A percentile compares a stretch with the other conserved stretches of the same genome.
These are phyloP conservation scores for Lasioglossum morio DNA, from an alignment of 2,888 invertebrate genomes.

Conservation along the genomic window DNA sequence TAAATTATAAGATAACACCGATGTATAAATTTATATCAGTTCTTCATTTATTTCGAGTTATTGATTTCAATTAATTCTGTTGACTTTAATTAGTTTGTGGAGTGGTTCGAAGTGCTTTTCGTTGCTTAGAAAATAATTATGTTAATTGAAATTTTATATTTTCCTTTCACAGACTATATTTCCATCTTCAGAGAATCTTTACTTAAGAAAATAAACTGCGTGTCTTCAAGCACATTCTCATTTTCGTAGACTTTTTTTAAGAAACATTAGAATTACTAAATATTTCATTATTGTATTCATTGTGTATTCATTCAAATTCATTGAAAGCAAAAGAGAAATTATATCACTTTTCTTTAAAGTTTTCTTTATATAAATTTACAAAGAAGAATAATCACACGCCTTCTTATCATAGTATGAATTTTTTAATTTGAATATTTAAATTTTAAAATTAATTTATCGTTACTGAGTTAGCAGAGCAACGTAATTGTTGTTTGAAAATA, in stretches of 20 bases:
- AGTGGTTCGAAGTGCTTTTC: not conserved
- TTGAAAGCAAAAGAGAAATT: not conserved
- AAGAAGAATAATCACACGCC: not conserved
- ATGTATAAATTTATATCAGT: not conserved
- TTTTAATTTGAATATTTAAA: not conserved
- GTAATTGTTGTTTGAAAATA: not conserved
- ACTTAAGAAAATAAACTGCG: not conserved
- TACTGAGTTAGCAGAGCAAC: not conserved
- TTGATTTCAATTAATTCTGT: not conserved
- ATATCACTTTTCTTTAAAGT: not conserved
- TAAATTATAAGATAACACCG: not conserved
- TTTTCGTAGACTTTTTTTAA: not conserved
- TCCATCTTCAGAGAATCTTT: not conserved
- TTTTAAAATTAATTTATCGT: not conserved
- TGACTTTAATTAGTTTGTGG: not conserved
- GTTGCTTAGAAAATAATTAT: not conserved
- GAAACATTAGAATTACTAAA: not conserved
- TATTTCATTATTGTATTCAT: not conserved
- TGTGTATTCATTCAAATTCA: too few species aligned
- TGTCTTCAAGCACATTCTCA: not conserved
- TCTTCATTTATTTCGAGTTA: not conserved
- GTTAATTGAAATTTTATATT: not conserved
- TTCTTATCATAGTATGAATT: not conserved
- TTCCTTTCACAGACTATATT: not conserved
- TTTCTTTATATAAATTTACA: not conserved